Evolutionary conservation across 2,888 invertebrate genomes (phyloP).

Genomic region (Epirrhoe tristata): DNA sequence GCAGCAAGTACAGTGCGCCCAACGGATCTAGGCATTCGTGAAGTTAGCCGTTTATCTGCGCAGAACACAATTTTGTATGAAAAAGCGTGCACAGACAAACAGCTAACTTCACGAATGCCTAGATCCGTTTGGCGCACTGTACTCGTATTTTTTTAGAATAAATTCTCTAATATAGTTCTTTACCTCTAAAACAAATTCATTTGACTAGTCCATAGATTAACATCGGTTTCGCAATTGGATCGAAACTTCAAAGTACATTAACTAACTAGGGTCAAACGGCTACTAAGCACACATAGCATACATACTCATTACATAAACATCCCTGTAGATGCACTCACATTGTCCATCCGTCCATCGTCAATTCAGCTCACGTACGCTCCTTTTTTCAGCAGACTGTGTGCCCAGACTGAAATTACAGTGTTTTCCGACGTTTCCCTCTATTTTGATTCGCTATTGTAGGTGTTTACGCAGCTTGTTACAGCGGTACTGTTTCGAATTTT

Average conservation of each 20-base stretch:
- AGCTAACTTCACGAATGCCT: too few relatives aligned
- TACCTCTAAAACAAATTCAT: too few relatives aligned
- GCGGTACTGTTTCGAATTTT: conserved; percentile 19
- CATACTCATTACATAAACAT: conserved; percentile 7
- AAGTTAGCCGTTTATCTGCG: too few relatives aligned
- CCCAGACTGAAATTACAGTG: conserved; percentile 80
- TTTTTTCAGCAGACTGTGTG: conserved; percentile 77
- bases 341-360: conserved; percentile 55
- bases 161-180: too few relatives aligned
- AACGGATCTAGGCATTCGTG: too few relatives aligned
- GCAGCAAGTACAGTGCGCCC: too few relatives aligned
- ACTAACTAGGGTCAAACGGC: not conserved
- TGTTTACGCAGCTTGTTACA: conserved; percentile 46
- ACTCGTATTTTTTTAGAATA: too few relatives aligned
- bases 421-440: conserved; percentile 67
- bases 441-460: conserved; percentile 77
- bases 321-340: conserved; percentile 5
- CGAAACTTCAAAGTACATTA: not conserved
- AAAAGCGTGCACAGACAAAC: too few relatives aligned
- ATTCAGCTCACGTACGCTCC: conserved; percentile 73
- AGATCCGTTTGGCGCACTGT: too few relatives aligned
- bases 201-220: too few relatives aligned
- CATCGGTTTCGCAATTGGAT: too few relatives aligned
- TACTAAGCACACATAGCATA: not conserved
- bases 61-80: too few relatives aligned